Conservation (phyloP, 2,113 vertebrate species). For the Numenius arquata region DNA sequence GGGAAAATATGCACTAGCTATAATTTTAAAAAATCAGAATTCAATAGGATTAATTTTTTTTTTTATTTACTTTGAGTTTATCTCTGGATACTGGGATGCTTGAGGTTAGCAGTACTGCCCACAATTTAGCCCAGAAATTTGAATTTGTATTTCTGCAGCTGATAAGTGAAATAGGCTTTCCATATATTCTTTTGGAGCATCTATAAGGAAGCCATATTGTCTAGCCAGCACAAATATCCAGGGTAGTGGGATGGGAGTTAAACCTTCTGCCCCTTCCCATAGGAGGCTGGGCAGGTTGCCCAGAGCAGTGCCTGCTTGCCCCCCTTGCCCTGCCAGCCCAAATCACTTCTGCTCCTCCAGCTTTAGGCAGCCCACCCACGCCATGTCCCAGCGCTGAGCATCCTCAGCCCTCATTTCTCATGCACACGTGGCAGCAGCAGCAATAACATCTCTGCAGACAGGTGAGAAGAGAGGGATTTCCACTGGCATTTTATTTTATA, state of each 20-base stretch:
- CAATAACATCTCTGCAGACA: not conserved
- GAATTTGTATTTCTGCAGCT: not conserved
- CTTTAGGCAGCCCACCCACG: not conserved
- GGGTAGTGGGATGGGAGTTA: not conserved
- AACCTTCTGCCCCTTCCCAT: not conserved
- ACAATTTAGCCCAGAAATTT: not conserved
- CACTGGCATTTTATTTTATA: not conserved
- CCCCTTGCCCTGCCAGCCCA: not conserved
- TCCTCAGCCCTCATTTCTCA: not conserved
- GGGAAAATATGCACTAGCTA: not conserved
- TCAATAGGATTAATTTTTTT: not conserved
- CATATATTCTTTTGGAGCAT: not conserved
- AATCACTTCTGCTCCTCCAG: not conserved
- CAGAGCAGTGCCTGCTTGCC: not conserved
- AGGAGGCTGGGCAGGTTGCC: accelerated
- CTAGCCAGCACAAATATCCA: not conserved
- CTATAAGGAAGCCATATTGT: not conserved
- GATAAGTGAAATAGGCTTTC: not conserved
- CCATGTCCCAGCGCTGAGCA: not conserved
- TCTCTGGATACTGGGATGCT: not conserved
- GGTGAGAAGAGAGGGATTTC: not conserved
- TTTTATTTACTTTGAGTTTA: not conserved
- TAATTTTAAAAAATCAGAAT: not conserved
- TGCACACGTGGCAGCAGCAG: not conserved
- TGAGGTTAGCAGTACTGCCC: not conserved